phyloP scores from a whole-genome alignment of 2,888 invertebrate genomes.

The Leucophenga montana region DNA sequence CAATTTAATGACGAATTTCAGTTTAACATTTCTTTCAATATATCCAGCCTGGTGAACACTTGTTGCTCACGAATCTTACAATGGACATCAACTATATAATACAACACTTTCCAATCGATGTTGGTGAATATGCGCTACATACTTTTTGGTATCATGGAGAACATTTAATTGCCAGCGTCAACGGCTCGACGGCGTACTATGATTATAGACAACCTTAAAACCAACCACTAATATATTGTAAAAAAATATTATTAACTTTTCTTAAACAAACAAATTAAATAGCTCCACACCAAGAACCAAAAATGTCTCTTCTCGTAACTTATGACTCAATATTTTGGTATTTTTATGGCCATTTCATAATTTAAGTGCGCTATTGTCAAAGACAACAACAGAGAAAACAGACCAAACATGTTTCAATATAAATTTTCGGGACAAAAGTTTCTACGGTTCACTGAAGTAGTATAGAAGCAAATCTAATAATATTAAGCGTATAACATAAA shows the following conservation, averaged over 20 bases:
- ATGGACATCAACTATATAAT: too few relatives aligned
- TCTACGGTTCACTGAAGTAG: neutral
- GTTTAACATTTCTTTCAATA: too few relatives aligned
- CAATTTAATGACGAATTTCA: too few relatives aligned
- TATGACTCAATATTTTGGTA: conserved; percentile 62
- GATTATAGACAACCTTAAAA: neutral
- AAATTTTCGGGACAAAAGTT: conserved; percentile 43
- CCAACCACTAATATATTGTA: neutral
- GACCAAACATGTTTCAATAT: conserved; percentile 63
- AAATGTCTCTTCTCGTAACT: conserved; percentile 40
- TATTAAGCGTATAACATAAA: conserved; percentile 67
- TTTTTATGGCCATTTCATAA: conserved; percentile 59
- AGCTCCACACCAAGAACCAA: too few relatives aligned
- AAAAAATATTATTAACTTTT: conserved; percentile 33
- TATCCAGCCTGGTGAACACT: too few relatives aligned
- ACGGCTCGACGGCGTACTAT: neutral
- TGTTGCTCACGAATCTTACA: too few relatives aligned
- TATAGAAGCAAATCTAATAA: conserved; percentile 55
- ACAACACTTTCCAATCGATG: too few relatives aligned
- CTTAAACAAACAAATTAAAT: conserved; percentile 32
- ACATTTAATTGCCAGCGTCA: neutral
- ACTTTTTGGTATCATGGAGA: neutral
- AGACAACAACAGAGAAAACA: conserved; percentile 28
- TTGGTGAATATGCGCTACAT: too few relatives aligned
- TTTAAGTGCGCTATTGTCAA: conserved; percentile 43